phyloP scores from a whole-genome alignment of 2,888 invertebrate species.

The Leptinotarsa juncta region DNA sequence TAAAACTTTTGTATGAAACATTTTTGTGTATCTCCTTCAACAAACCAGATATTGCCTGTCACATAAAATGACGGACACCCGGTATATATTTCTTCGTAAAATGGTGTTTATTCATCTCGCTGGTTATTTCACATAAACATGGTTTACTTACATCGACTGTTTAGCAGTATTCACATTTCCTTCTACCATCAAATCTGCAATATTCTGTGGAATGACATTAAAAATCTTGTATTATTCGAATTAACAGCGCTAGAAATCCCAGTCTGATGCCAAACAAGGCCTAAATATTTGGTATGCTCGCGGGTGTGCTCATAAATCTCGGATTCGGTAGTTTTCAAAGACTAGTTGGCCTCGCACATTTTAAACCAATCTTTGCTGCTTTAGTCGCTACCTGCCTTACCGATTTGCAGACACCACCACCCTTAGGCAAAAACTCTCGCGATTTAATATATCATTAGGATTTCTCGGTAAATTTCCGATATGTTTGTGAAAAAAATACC shows the following conservation, averaged over 20 bases:
- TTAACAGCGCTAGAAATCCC: conserved; percentile 38
- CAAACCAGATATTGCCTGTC: no score
- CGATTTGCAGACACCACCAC: conserved; percentile 26
- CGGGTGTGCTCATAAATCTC: conserved; percentile 53
- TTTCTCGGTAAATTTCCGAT: conserved; percentile 29
- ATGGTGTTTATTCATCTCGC: no score
- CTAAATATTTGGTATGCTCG: conserved; percentile 50
- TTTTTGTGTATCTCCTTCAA: no score
- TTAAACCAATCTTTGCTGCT: conserved; percentile 26
- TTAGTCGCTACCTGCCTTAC: conserved; percentile 44
- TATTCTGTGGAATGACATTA: not conserved
- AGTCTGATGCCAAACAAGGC: conserved; percentile 45
- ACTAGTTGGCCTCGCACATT: conserved; percentile 53
- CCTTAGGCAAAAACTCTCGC: conserved; percentile 16
- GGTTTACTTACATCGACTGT: no score
- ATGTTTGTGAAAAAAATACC: not conserved
- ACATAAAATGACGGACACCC: no score
- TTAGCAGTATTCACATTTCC: no score
- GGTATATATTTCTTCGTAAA: no score
- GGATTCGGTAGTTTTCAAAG: conserved; percentile 55
- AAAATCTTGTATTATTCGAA: not conserved
- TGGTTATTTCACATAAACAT: no score
- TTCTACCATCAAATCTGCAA: no score
- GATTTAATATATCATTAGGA: conserved; percentile 42
- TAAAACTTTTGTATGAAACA: no score